Conservation (phyloP, 2,113 vertebrate genomes). For the Paraplagusia blochii region DNA sequence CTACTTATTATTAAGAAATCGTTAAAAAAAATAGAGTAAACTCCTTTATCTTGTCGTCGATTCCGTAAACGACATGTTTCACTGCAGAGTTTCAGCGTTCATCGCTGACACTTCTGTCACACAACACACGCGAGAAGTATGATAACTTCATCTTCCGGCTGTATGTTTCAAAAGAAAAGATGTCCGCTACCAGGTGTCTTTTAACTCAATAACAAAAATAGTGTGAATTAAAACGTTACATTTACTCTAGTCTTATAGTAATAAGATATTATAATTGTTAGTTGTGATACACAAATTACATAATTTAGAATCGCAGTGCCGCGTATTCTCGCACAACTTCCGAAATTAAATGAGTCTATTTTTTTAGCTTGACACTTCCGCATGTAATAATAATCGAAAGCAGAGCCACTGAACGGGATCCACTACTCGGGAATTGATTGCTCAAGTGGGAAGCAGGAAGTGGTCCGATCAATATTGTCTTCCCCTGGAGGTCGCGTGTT, state of each 20-base stretch:
- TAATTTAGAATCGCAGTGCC: no score
- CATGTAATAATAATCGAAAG: neutral
- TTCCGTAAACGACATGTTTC: constrained; percentile 37
- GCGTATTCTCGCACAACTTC: neutral
- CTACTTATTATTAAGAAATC: neutral
- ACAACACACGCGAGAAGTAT: neutral
- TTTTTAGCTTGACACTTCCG: no score
- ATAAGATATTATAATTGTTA: no score
- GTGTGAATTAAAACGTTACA: no score
- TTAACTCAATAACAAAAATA: neutral
- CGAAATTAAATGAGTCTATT: neutral
- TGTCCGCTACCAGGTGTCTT: accelerated
- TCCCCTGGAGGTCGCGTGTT: constrained; percentile 23
- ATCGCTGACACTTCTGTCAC: constrained; percentile 27
- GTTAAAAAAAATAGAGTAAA: neutral
- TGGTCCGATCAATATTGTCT: constrained; percentile 59
- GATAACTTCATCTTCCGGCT: neutral
- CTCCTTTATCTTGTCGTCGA: neutral
- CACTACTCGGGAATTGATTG: neutral
- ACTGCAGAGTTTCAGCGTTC: constrained; percentile 8
- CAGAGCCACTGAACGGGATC: neutral
- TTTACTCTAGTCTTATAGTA: no score
- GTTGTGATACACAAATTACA: no score
- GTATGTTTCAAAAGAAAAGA: constrained; percentile 19
- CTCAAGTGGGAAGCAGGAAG: neutral